A percentile compares a stretch with the other conserved stretches of the same genome.
Conservation (phyloP, 2,797 vertebrate genomes). For the Erpetoichthys calabaricus region DNA sequence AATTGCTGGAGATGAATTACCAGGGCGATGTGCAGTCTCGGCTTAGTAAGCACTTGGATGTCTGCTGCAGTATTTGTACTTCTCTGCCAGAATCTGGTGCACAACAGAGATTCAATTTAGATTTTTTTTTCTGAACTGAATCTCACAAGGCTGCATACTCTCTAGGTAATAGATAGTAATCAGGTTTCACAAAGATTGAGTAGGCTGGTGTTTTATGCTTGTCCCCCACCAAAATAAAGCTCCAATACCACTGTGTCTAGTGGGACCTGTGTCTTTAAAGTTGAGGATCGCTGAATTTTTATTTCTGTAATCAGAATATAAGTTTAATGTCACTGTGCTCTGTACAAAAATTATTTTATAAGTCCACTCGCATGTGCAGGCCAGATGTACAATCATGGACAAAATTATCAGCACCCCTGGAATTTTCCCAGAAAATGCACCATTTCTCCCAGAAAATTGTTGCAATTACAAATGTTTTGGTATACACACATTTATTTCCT, state of each 20-base stretch:
- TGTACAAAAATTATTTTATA: too few species aligned
- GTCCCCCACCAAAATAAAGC: constrained; percentile 26
- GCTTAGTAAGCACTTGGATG: neutral
- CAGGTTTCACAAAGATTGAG: constrained; percentile 28
- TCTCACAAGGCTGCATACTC: constrained; percentile 15
- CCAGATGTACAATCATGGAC: too few species aligned
- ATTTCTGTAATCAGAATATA: too few species aligned
- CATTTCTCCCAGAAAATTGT: too few species aligned
- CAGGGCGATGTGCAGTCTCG: neutral
- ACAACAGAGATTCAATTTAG: constrained; percentile 57
- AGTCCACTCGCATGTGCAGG: too few species aligned
- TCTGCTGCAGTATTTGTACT: constrained; percentile 10
- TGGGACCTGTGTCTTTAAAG: constrained; percentile 6
- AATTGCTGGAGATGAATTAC: constrained; percentile 1
- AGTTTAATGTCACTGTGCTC: too few species aligned
- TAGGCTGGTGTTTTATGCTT: constrained; percentile 12
- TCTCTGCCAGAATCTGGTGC: constrained; percentile 11
- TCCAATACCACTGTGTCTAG: constrained; percentile 22
- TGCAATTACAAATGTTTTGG: too few species aligned
- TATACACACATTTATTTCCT: too few species aligned
- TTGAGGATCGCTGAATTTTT: neutral
- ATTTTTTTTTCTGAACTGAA: constrained; percentile 28
- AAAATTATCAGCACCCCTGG: too few species aligned
- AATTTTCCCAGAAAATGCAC: too few species aligned
- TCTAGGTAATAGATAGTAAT: constrained; percentile 24